Conservation (phyloP, 2,113 vertebrate genomes). For the Mus spicilegus region DNA sequence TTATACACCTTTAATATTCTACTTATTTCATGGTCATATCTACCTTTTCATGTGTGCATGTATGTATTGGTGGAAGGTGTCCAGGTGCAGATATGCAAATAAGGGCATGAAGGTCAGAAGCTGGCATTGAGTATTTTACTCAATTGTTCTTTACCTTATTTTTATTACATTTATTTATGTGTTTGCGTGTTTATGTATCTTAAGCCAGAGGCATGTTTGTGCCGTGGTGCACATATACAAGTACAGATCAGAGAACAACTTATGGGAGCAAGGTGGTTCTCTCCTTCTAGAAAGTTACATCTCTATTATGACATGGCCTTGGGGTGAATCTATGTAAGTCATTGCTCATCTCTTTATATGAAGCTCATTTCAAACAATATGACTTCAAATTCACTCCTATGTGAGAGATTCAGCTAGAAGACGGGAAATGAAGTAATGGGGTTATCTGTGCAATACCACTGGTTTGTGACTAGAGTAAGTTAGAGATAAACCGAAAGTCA, state of each 20-base stretch:
- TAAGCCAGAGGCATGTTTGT: background rate
- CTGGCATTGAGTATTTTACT: background rate
- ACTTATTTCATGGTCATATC: background rate
- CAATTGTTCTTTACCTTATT: background rate
- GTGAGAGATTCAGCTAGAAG: background rate
- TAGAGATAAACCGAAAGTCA: constrained; percentile 6
- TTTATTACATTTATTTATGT: background rate
- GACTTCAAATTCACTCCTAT: background rate
- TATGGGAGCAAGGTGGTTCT: background rate
- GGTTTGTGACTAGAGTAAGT: background rate
- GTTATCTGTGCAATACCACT: background rate
- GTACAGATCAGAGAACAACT: background rate
- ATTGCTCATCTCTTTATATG: background rate
- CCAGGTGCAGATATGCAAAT: background rate
- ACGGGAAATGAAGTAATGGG: background rate
- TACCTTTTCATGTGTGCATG: background rate
- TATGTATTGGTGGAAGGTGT: background rate
- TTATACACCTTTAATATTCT: background rate
- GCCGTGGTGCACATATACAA: background rate
- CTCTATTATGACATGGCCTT: background rate
- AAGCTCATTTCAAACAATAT: background rate
- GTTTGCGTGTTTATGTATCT: too few relatives aligned
- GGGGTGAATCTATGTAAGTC: background rate
- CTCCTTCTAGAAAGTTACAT: background rate
- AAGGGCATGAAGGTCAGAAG: background rate